Percentiles rank a stretch among this genome's conserved stretches.
Evolutionary conservation across 1,140 invertebrate genomes (phyloP).

Genomic region (Ips typographus): DNA sequence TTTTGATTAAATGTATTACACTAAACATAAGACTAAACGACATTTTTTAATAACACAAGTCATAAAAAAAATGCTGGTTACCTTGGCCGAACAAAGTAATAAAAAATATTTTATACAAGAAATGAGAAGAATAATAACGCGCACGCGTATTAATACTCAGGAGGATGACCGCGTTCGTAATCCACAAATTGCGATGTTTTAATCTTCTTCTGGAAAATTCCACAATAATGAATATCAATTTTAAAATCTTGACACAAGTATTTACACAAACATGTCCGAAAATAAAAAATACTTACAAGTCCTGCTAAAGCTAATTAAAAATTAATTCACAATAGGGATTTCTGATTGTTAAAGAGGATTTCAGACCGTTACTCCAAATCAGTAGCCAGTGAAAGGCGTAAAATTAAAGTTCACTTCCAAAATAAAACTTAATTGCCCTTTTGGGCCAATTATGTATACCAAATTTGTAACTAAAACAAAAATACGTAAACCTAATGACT

Average conservation of each 20-base stretch:
- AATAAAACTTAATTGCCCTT: too few species aligned
- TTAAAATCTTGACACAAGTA: constrained; percentile 27
- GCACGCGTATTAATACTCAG: too few species aligned
- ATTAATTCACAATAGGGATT: neutral
- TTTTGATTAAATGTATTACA: constrained; percentile 33
- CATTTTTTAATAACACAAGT: constrained; percentile 17
- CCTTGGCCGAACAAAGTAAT: neutral
- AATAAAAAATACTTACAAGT: constrained; percentile 27
- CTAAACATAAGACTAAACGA: constrained; percentile 26
- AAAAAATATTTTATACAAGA: constrained; percentile 25
- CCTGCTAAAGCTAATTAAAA: constrained; percentile 5
- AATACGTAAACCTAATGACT: neutral
- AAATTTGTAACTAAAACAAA: too few species aligned
- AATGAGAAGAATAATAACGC: constrained; percentile 10
- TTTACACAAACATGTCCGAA: constrained; percentile 23
- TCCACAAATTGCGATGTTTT: neutral
- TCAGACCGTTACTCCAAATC: neutral
- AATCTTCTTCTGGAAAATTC: neutral
- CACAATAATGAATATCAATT: constrained; percentile 21
- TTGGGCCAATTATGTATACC: too few species aligned
- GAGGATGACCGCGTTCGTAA: neutral
- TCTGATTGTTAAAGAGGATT: neutral
- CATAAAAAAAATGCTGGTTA: constrained; percentile 13
- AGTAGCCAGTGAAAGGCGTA: too few species aligned
- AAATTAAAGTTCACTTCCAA: too few species aligned